Base-by-base conservation (phyloP, 2,113 vertebrate genomes). In the Corvus moneduloides region DNA sequence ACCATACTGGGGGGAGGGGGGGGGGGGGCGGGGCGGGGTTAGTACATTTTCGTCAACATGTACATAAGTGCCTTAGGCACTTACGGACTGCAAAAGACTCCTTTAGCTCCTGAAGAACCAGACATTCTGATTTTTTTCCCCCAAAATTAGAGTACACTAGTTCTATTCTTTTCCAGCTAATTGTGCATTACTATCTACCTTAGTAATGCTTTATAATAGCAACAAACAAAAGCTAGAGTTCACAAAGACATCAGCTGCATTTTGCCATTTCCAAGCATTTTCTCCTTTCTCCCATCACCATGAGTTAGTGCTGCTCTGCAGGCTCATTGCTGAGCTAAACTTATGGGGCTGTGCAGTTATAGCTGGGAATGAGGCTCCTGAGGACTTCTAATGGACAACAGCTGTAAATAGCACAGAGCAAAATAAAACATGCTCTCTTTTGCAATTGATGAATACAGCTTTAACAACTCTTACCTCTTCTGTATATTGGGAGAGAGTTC, bases 381-480 rank as follows among this genome's bases (percentile, higher is more conserved):
- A 96, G 97, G 91, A 94, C 83, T 92, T 90, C 58, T 93, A 95
- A 98, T 87, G 94, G 94, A 97, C 96, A 97, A 94, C 94, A 97
- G 97, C 96, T 97, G 95, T 97, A 97, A 97, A 97, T 56, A 97
- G 94, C 61, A 93, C 46, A 87, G 43, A 95, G 52, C 63, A 95
- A 90, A 92, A 95, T 76, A 92, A 83, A 75, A 84, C 13, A 6
- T 30, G 56, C 24, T 96, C 91, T 92, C 86, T 96, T 87, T 89
- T 86, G 20, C 69, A 93, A 90, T 59, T 91, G 96, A 97, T 86
- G 87, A 91, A 93, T 90, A 94, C 51, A 74, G 67, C 35, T 95
- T 97, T 89, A 95, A 92, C 89, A 83, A 89, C 68, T 59, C 93
- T 94, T 95, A 91, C 90, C 84, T 97, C 51, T 92, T 67, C 63